phyloP scores from a whole-genome alignment of 2,888 invertebrate species.

The Entomobrya proxima region DNA sequence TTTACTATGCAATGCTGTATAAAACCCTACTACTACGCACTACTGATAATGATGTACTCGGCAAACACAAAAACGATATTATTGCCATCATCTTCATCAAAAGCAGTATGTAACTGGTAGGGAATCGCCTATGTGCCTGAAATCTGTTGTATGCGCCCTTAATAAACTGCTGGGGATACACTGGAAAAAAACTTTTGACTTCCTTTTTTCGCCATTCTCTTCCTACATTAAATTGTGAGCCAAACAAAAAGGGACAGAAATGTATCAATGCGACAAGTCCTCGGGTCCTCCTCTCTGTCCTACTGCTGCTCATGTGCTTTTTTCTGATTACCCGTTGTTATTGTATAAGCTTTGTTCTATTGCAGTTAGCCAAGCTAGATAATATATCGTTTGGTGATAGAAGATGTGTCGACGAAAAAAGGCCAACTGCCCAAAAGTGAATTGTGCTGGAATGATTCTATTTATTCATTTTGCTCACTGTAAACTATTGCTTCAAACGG shows the following conservation, averaged over 20 bases:
- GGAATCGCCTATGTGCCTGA: constrained; percentile 42
- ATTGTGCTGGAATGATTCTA: constrained; percentile 69
- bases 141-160: background rate
- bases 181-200: constrained; percentile 44
- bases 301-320: background rate
- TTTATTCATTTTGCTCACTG: constrained; percentile 49
- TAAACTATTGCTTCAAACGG: background rate
- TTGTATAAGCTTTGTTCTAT: constrained; percentile 23
- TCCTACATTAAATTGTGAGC: background rate
- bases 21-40: background rate
- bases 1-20: constrained; percentile 5
- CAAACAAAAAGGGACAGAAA: constrained; percentile 14
- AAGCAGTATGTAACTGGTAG: background rate
- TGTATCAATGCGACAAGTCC: constrained; percentile 50
- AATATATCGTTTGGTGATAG: background rate
- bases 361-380: background rate
- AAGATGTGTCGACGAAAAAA: constrained; percentile 28
- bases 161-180: background rate
- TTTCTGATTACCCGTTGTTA: constrained; percentile 24
- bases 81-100: background rate
- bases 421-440: constrained; percentile 66
- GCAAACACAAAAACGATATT: background rate
- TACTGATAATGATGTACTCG: constrained; percentile 17
- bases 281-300: background rate
- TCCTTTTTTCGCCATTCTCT: constrained; percentile 2